Conservation (phyloP, 2,113 vertebrate genomes). For the Regulus satrapa region DNA sequence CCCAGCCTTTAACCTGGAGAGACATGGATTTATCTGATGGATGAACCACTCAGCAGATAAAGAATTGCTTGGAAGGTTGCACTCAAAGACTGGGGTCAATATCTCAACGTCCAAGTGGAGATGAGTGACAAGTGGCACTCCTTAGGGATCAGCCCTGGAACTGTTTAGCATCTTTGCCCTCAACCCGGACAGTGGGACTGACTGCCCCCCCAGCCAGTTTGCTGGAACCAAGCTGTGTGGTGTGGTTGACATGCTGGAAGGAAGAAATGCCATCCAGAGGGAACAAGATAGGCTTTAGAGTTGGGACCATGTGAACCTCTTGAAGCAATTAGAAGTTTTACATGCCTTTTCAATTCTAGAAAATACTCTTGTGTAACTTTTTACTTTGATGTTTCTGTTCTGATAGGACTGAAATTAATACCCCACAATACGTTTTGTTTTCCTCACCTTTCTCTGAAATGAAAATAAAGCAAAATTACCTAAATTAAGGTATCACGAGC, state of each 20-base stretch:
- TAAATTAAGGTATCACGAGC: not conserved
- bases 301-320: not conserved
- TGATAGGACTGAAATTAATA: not conserved
- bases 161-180: not conserved
- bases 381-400: not conserved
- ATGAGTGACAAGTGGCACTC: not conserved
- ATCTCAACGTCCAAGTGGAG: not conserved
- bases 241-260: not conserved
- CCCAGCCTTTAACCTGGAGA: not conserved
- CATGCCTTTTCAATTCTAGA: not conserved
- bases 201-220: too few relatives aligned
- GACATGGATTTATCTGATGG: not conserved
- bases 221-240: not conserved
- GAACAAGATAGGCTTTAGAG: not conserved
- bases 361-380: not conserved
- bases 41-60: not conserved
- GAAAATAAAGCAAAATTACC: not conserved
- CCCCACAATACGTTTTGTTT: not conserved
- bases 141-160: not conserved
- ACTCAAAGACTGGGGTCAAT: not conserved
- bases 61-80: not conserved
- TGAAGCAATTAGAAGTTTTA: not conserved
- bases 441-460: not conserved
- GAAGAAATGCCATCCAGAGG: not conserved
- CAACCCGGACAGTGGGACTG: not conserved